phyloP scores from a whole-genome alignment of 2,888 invertebrate genomes.

The Sarcophaga subvicina region DNA sequence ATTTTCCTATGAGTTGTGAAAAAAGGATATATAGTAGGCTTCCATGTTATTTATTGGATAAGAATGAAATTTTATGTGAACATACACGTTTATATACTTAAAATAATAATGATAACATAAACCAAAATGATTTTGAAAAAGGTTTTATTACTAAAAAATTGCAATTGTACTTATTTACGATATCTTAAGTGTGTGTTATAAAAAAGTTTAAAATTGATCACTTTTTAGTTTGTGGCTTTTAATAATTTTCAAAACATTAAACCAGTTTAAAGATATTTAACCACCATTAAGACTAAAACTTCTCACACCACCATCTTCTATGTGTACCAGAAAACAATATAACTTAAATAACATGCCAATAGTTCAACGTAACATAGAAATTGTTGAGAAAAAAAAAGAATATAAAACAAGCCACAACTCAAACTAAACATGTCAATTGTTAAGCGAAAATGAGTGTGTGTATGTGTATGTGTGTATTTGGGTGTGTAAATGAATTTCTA shows the following conservation, averaged over 20 bases:
- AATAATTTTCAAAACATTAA: too few relatives aligned
- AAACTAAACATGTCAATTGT: conserved; percentile 65
- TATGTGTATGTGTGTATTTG: conserved; percentile 18
- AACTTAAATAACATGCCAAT: conserved; percentile 68
- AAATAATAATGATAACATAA: too few relatives aligned
- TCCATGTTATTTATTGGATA: neutral
- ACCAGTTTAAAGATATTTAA: too few relatives aligned
- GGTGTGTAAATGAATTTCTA: conserved; percentile 39
- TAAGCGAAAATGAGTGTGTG: conserved; percentile 24
- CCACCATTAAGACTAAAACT: neutral
- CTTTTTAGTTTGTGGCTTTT: neutral
- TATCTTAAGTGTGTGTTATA: neutral
- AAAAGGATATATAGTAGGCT: neutral
- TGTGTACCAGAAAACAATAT: conserved; percentile 51
- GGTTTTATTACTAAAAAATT: too few relatives aligned
- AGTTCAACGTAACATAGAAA: conserved; percentile 64
- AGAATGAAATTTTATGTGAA: neutral
- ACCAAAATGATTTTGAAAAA: too few relatives aligned
- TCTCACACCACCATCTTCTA: neutral
- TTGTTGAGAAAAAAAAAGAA: neutral
- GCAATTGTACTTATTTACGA: neutral
- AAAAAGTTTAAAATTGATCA: neutral
- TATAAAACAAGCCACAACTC: conserved; percentile 51
- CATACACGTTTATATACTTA: too few relatives aligned
- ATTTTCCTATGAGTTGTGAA: neutral